Percentiles rank a stretch among this genome's conserved stretches.
These are phyloP conservation scores for Brotula barbata DNA, from an alignment of 2,797 vertebrate species.

Conservation along the genomic window DNA sequence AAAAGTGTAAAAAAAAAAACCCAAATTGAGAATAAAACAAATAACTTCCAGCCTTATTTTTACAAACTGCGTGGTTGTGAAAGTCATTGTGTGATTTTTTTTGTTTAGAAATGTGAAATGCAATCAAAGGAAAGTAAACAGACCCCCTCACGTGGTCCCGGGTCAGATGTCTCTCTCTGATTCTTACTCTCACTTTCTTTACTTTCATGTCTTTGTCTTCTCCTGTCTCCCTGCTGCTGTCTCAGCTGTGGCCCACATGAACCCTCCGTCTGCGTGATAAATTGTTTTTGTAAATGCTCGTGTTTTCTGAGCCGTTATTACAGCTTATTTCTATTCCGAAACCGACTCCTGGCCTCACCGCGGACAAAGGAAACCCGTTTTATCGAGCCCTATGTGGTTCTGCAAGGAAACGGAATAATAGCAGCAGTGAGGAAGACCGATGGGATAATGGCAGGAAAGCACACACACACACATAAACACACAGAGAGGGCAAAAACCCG, in stretches of 20 bases:
- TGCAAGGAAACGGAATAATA: conserved; percentile 44
- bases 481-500: neutral
- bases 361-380: conserved; percentile 45
- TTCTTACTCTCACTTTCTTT: conserved; percentile 24
- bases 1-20: no score
- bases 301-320: conserved; percentile 57
- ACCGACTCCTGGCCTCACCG: conserved; percentile 35
- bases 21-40: no score
- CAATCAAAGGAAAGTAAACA: no score
- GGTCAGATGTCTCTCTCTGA: conserved; percentile 6
- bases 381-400: conserved; percentile 47
- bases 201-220: neutral
- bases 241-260: conserved; percentile 53
- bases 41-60: no score
- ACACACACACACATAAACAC: conserved; percentile 3
- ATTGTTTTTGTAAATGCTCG: conserved; percentile 41
- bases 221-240: conserved; percentile 7
- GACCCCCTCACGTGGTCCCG: no score
- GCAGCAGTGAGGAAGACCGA: conserved; percentile 31
- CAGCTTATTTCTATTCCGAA: conserved; percentile 44
- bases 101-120: no score
- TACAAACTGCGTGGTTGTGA: no score
- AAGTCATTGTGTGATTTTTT: no score
- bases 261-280: conserved; percentile 27
- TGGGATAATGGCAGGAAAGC: conserved; percentile 47